Evolutionary conservation across 2,797 vertebrate genomes (phyloP), one percentile per base, ranked within the genome.

Genomic region (Galago senegalensis): DNA sequence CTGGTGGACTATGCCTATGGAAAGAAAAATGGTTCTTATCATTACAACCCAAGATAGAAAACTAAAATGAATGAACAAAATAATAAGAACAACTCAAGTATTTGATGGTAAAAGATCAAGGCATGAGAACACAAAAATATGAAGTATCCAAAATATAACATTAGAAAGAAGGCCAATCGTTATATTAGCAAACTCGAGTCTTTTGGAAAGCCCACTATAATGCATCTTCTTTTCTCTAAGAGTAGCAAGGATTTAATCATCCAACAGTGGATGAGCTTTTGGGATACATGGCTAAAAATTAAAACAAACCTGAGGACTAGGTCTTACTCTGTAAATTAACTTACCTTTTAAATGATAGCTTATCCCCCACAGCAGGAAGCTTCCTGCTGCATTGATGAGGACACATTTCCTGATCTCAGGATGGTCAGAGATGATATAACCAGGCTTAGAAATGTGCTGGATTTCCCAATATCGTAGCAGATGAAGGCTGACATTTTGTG

Each of bases 381-480:
- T 2, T 58, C 40, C 40, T 25, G 7, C 34, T 73, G 2, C 5
- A 0, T 2, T 13, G 58, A 25, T 20, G 21, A 34, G 21, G 63
- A 40, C 2, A 23, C 56, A 34, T 3, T 20, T 13, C 14, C 7
- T 31, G 14, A 10, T 20, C 7, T 72, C 31, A n/a, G 0, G 5
- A 0, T 21, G 14, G n/a, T 2, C 31, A 18, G 93, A 43, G 16
- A 14, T 25, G 1, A 4, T 1, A 7, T n/a, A 13, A 18, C 14
- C 3, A 1, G 72, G 7, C 25, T 21, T 67, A n/a, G 7, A n/a
- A 1, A 3, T 2, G 13, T 9, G 18, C 9, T 10, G 2, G 25
- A 8, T 25, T 89, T 65, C 40, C 18, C 43, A 34, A 7, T 1
- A 14, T 16, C 27, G 7, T 1, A 9, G 5, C 11, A 11, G n/a